phyloP scores from a whole-genome alignment of 92 coral and sea anemone species.

The Muricea muricata region DNA sequence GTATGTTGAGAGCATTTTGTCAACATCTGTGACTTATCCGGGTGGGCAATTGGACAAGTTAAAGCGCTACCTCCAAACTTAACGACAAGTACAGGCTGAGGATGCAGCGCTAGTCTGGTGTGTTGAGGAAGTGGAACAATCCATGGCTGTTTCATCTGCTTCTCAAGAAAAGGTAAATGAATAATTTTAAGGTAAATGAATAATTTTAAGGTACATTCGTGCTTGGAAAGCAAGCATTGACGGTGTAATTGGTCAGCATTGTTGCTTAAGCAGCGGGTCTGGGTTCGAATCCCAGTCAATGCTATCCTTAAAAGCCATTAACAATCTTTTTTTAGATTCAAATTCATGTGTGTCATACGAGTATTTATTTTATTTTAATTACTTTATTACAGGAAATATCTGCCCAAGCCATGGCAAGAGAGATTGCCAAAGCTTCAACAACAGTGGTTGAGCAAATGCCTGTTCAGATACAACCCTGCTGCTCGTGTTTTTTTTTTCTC shows the following conservation, averaged over 20 bases:
- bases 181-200: neutral
- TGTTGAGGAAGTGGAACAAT: neutral
- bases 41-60: constrained; percentile 37
- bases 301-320: neutral
- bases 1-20: constrained; percentile 6
- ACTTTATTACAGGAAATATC: neutral
- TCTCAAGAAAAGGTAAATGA: neutral
- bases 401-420: neutral
- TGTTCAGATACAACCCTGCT: neutral
- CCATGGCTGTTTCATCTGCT: neutral
- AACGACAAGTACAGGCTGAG: neutral
- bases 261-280: neutral
- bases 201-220: neutral
- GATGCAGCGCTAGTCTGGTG: neutral
- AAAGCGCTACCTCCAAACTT: neutral
- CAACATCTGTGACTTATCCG: constrained; percentile 2
- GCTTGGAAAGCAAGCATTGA: neutral
- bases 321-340: neutral
- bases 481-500: neutral
- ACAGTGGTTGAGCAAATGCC: neutral
- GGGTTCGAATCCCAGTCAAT: constrained; percentile 2
- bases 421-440: neutral
- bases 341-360: too few species aligned
- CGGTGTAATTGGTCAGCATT: neutral
- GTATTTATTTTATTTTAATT: neutral